Base-by-base conservation (phyloP, 2,113 vertebrate species). In the Spilogale gracilis region DNA sequence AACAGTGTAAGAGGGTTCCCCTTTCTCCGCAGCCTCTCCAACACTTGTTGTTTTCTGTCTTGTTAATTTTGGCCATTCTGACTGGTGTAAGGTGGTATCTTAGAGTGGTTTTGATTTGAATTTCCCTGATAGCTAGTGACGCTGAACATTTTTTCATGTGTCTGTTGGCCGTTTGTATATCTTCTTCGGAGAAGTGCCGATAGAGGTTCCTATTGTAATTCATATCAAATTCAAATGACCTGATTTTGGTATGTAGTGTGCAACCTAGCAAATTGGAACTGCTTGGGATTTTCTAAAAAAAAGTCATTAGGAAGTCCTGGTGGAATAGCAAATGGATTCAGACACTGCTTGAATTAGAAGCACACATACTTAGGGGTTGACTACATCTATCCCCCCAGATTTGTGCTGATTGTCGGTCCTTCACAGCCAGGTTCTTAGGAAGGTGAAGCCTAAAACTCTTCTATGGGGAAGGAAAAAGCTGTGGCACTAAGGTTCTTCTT, bases 281-380 rank as follows among this genome's bases (percentile, higher is more conserved):
- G 8, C 11, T 74, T 79, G 21, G 14, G 9, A 52, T 13, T 93
- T 91, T 95, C 56, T 89, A 45, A 93, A 60, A 87, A 95, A 86
- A 87, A 45, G 14, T 58, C 23, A 38, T 2, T 50, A 18, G 54
- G 56, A 85, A 78, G 12, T 67, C 48, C 50, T 16, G 9, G 56
- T 69, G 17, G 32, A 60, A 58, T 67, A 23, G 32, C 48, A 74
- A 54, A 78, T 82, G 23, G 45, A 17, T 76, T 48, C 23, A 32
- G 65, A 56, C 13, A 38, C 23, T 45, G 38, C 56, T 92, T 73
- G 50, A 93, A 79, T 6, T 20, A 80, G 25, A 79, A 74, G 45
- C 30, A 78, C 87, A 50, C 18, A 6, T 17, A 74, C 17, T 30
- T 79, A 88, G 79, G 85, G 21, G 5, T 60, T 30, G 60, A 52